Conservation (phyloP, 1,140 invertebrate genomes). For the Drosophila arawakana region DNA sequence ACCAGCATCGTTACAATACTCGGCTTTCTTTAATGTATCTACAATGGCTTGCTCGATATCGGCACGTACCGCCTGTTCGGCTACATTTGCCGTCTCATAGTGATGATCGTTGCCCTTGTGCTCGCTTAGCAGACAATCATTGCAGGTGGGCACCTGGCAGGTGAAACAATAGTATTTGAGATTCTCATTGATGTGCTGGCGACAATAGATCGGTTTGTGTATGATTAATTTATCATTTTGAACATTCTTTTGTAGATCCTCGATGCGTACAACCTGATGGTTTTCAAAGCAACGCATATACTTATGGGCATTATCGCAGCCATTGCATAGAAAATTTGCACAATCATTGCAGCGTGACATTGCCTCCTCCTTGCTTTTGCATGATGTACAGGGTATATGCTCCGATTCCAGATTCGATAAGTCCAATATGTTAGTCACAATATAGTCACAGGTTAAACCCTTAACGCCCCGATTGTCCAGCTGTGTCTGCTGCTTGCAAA, state of each 20-base stretch:
- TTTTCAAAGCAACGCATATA: conserved; percentile 97
- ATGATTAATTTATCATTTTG: conserved; percentile 89
- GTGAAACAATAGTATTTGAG: conserved; percentile 93
- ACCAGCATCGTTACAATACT: conserved; percentile 90
- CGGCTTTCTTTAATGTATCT: conserved; percentile 89
- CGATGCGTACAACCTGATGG: conserved; percentile 94
- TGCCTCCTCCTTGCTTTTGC: conserved; percentile 94
- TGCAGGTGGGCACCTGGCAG: conserved; percentile 93
- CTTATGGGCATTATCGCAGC: conserved; percentile 97
- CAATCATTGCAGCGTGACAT: conserved; percentile 96
- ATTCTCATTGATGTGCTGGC: conserved; percentile 90
- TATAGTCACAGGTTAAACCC: conserved; percentile 92
- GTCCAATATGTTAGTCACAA: conserved; percentile 93
- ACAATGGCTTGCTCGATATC: conserved; percentile 90
- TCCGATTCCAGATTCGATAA: conserved; percentile 91
- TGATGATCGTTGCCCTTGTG: conserved; percentile 92
- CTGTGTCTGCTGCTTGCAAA: conserved; percentile 93
- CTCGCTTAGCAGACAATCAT: conserved; percentile 91
- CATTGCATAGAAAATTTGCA: conserved; percentile 95
- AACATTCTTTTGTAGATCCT: conserved; percentile 91
- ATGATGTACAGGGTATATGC: conserved; percentile 93
- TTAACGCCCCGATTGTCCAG: conserved; percentile 89
- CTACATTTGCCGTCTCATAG: conserved; percentile 90
- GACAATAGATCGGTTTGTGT: conserved; percentile 93
- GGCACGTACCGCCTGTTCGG: conserved; percentile 90